Evolutionary conservation across 2,888 invertebrate genomes (phyloP).

Genomic region (Bombylius major): DNA sequence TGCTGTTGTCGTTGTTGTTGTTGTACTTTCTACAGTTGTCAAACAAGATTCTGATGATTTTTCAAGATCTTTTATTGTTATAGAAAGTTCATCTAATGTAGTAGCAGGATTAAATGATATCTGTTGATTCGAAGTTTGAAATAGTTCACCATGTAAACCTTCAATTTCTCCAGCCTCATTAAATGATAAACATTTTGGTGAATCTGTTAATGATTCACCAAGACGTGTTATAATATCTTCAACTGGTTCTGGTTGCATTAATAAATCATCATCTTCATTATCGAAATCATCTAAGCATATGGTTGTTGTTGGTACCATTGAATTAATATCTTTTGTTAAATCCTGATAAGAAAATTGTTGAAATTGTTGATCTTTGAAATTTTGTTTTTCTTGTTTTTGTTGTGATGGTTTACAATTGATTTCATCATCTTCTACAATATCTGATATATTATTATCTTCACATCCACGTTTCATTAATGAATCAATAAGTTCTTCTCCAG

Average conservation of each 20-base stretch:
- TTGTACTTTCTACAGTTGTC: slow-evolving; percentile 10
- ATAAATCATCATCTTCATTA: slow-evolving; percentile 40
- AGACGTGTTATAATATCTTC: slow-evolving; percentile 51
- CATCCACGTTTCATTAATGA: slow-evolving; percentile 49
- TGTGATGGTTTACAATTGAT: slow-evolving; percentile 27
- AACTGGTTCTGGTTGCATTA: slow-evolving; percentile 39
- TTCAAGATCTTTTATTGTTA: slow-evolving; percentile 45
- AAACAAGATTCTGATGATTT: slow-evolving; percentile 18
- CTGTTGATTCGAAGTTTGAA: slow-evolving; percentile 19
- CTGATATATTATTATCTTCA: slow-evolving; percentile 43
- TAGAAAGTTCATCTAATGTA: slow-evolving; percentile 37
- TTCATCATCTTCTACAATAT: slow-evolving; percentile 14
- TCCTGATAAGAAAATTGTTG: not conserved
- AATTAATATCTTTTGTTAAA: not conserved
- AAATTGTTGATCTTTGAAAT: not conserved
- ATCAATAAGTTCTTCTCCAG: slow-evolving; percentile 41
- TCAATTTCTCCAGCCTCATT: slow-evolving; percentile 36
- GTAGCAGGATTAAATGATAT: slow-evolving; percentile 14
- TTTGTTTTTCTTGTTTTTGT: slow-evolving; percentile 25
- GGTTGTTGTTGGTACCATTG: slow-evolving; percentile 17
- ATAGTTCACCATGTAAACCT: slow-evolving; percentile 30
- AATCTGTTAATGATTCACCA: slow-evolving; percentile 44
- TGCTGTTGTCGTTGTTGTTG: slow-evolving; percentile 23
- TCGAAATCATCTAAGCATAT: slow-evolving; percentile 35
- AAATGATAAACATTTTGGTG: slow-evolving; percentile 34